phyloP scores from a whole-genome alignment of 35 echinoderm and acorn worm genomes.

The Strongylocentrotus purpuratus region DNA sequence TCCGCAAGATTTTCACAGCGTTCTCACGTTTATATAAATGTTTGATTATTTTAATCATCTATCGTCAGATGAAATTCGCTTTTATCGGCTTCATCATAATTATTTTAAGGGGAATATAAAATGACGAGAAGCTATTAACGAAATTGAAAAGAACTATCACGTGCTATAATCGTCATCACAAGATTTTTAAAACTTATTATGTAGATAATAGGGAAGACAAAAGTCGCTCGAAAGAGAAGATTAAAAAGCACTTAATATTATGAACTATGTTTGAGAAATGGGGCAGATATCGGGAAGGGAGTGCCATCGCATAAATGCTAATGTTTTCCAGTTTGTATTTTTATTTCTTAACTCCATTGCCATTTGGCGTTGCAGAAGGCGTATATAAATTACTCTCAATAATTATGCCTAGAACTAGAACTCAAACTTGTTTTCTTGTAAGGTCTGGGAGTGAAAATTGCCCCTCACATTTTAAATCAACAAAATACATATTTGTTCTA shows the following conservation, averaged over 20 bases:
- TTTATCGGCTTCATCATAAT: background rate
- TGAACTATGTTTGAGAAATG: background rate
- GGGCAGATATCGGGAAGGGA: too few species aligned
- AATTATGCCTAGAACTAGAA: too few species aligned
- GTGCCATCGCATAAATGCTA: too few species aligned
- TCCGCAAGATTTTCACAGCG: background rate
- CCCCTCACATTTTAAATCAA: too few species aligned
- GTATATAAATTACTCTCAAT: too few species aligned
- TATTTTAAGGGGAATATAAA: background rate
- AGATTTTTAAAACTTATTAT: background rate
- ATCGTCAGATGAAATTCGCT: background rate
- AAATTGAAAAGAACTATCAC: background rate
- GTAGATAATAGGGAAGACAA: background rate
- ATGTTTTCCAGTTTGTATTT: too few species aligned
- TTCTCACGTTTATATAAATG: background rate
- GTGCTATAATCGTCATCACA: background rate
- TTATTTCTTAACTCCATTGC: too few species aligned
- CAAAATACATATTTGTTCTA: too few species aligned
- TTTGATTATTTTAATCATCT: slow-evolving; percentile 6
- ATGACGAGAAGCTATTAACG: background rate
- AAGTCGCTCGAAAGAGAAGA: background rate
- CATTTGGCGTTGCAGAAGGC: too few species aligned
- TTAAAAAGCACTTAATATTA: background rate
- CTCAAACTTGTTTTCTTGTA: too few species aligned
- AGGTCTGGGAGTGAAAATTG: too few species aligned